phyloP scores from a whole-genome alignment of 2,797 vertebrate species.

The Pogonophryne albipinna region DNA sequence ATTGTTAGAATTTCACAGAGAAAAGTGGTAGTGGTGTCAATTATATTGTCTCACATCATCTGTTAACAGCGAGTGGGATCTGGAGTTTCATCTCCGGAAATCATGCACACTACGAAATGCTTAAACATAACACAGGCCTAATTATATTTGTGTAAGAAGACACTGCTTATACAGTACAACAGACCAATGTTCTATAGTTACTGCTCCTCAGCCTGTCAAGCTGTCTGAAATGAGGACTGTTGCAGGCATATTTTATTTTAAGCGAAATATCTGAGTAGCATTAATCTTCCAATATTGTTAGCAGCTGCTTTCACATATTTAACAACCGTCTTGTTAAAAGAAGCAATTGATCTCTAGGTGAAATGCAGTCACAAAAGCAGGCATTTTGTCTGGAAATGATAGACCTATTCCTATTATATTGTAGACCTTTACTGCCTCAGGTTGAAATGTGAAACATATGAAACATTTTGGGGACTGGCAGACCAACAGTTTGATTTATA shows the following conservation, averaged over 20 bases:
- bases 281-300: neutral
- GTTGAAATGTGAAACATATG: conserved; percentile 6
- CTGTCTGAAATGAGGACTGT: neutral
- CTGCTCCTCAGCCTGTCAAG: neutral
- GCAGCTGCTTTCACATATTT: conserved; percentile 16
- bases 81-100: neutral
- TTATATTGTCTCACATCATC: neutral
- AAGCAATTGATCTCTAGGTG: conserved; percentile 1
- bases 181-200: neutral
- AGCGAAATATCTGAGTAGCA: no score
- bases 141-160: neutral
- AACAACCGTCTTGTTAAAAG: conserved; percentile 1
- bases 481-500: conserved; percentile 13
- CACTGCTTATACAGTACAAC: neutral
- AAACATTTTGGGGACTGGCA: conserved; percentile 10
- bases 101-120: conserved; percentile 1
- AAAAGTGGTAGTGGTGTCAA: neutral
- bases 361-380: neutral
- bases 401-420: neutral
- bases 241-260: neutral
- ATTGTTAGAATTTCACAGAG: conserved; percentile 2
- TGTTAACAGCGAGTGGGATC: neutral
- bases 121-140: neutral
- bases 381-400: conserved; percentile 8
- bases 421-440: conserved; percentile 6